Evolutionary conservation across 1,140 invertebrate species (phyloP).

Genomic region (Plectus sambesii): DNA sequence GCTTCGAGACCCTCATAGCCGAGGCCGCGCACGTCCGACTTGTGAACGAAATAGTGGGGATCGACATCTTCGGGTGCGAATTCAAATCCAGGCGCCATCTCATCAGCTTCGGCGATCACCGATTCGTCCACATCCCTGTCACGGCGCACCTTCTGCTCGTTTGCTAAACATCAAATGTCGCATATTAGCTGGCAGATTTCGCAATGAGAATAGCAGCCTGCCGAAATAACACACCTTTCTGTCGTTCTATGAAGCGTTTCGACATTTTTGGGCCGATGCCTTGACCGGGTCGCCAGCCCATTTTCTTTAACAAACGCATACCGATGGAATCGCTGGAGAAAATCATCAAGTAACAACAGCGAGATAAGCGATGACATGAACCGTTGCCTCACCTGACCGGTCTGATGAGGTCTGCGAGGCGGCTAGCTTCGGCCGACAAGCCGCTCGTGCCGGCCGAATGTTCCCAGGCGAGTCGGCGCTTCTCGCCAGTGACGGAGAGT

Average conservation of each 20-base stretch:
- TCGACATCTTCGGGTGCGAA: constrained; percentile 77
- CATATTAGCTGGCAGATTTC: constrained; percentile 1
- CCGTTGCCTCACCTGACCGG: constrained; percentile 23
- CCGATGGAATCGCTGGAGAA: constrained; percentile 67
- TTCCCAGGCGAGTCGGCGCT: constrained; percentile 35
- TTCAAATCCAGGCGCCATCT: constrained; percentile 45
- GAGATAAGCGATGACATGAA: constrained; percentile 7
- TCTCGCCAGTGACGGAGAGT: constrained; percentile 17
- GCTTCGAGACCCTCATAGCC: constrained; percentile 68
- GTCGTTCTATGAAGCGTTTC: constrained; percentile 50
- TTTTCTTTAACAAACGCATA: constrained; percentile 66
- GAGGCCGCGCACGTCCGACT: constrained; percentile 58
- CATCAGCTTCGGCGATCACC: constrained; percentile 51
- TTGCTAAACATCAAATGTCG: constrained; percentile 17
- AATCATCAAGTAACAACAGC: constrained; percentile 24
- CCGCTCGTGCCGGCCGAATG: constrained; percentile 15
- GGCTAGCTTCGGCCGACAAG: constrained; percentile 12
- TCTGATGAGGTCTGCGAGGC: constrained; percentile 16
- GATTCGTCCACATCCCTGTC: constrained; percentile 42
- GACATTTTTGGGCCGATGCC: constrained; percentile 62
- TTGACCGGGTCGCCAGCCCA: constrained; percentile 76
- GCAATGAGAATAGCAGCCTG: constrained; percentile 16
- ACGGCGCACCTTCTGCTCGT: constrained; percentile 18
- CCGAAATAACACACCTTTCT: constrained; percentile 31
- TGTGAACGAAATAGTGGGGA: constrained; percentile 59